Base-by-base conservation (phyloP, 2,797 vertebrate genomes). In the Anas georgica region DNA sequence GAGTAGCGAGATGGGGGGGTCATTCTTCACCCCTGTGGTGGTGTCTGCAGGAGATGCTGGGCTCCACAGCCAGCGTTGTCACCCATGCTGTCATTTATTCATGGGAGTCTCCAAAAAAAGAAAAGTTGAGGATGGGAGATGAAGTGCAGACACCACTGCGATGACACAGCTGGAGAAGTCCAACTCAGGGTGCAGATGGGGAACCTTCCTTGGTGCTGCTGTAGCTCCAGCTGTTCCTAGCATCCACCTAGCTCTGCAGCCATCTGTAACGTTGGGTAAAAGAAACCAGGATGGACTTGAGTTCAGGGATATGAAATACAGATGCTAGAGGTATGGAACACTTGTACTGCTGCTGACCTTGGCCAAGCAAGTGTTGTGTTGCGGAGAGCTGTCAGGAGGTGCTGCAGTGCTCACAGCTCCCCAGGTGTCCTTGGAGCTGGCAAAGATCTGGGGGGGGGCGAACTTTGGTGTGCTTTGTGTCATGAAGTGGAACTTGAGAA, bases 1-100 rank as follows among this genome's bases (percentile, higher is more conserved):
- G 58, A n/a, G 31, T 7, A n/a, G 39, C 0, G 1, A 58, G 35
- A 45, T 2, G 22, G 12, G 7, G 7, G 16, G 45, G n/a, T 50
- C 0, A 1, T 55, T 60, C 4, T 20, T 63, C n/a, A 35, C 28
- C 17, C 46, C 46, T 2, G 0, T 0, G 2, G 33, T 12, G 76
- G 50, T 33, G 15, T 22, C 33, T 76, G 6, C 13, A 64, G 56
- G 75, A 35, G 25, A 20, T 46, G 77, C 50, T 90, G 68, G 77
- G 69, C 41, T 63, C 56, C 0, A 0, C 10, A 37, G 39, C 21
- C 20, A 28, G 25, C 1, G 0, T 7, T 48, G 48, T 58, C 14
- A 35, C 52, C n/a, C 6, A 1, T 39, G 25, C 5, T 60, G 37
- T n/a, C 20, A 20, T 62, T 48, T 54, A 26, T 18, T 72, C 45